Evolutionary conservation across 2,797 vertebrate species (phyloP).

Genomic region (Esox lucius): DNA sequence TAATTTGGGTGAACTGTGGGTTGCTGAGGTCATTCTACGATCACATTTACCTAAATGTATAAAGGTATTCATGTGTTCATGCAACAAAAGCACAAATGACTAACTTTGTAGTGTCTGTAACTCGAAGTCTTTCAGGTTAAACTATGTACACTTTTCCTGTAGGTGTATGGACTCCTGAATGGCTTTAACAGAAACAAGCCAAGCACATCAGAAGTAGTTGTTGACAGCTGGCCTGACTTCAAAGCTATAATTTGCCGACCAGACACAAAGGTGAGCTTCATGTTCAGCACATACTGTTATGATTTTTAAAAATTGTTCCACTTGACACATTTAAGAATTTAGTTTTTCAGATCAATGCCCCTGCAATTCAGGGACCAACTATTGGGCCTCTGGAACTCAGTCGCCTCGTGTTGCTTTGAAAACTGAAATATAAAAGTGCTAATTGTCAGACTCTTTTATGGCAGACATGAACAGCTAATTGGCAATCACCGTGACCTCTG

Average conservation of each 20-base stretch:
- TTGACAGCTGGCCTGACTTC: conserved; percentile 67
- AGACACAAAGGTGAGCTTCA: conserved; percentile 47
- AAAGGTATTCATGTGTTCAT: conserved; percentile 40
- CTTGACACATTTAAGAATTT: no score
- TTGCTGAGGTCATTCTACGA: conserved; percentile 52
- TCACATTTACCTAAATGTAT: conserved; percentile 53
- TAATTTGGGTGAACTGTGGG: conserved; percentile 40
- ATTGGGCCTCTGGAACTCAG: no score
- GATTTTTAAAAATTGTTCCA: no score
- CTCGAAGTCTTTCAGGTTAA: not conserved
- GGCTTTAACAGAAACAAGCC: conserved; percentile 56
- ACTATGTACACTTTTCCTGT: not conserved
- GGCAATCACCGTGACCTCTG: no score
- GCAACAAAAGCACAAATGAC: not conserved
- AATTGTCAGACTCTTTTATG: no score
- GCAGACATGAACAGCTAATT: no score
- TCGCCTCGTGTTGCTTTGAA: no score
- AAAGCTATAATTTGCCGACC: conserved; percentile 60
- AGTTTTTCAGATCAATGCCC: no score
- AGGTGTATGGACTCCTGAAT: conserved; percentile 61
- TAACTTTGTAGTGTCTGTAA: not conserved
- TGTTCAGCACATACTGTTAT: no score
- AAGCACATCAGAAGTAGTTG: conserved; percentile 46
- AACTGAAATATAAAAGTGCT: no score
- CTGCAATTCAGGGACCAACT: no score